phyloP scores from a whole-genome alignment of 2,888 invertebrate species.

The Laspeyria flexula region DNA sequence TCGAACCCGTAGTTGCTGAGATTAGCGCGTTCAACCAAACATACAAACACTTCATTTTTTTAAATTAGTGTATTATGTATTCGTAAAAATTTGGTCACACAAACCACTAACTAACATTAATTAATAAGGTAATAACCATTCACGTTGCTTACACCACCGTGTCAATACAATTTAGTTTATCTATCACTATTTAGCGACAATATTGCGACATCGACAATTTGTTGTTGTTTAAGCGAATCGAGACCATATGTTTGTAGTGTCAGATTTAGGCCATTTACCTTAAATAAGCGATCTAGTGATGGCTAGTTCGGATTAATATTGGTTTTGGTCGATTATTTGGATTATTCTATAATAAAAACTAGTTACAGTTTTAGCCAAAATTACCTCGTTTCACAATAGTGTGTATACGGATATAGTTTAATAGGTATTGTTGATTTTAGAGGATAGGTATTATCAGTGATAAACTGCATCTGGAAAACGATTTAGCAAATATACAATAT shows the following conservation, averaged over 20 bases:
- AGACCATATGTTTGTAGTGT: conserved; percentile 34
- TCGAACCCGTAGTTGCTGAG: too few species aligned
- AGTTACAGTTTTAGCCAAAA: too few species aligned
- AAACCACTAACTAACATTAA: not conserved
- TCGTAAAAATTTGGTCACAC: too few species aligned
- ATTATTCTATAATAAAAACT: not conserved
- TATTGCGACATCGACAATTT: conserved; percentile 42
- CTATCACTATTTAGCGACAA: conserved; percentile 41
- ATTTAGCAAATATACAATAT: too few species aligned
- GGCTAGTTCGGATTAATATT: not conserved
- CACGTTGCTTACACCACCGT: conserved; percentile 21
- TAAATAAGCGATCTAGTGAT: conserved; percentile 21
- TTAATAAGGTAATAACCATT: not conserved
- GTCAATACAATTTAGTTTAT: conserved; percentile 45
- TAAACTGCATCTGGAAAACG: too few species aligned
- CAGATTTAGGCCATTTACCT: conserved; percentile 28
- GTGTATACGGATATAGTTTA: too few species aligned
- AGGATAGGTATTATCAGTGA: too few species aligned
- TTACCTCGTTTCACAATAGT: too few species aligned
- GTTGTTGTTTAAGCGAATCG: conserved; percentile 35
- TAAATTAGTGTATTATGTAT: too few species aligned
- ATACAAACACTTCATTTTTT: too few species aligned
- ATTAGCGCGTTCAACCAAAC: too few species aligned
- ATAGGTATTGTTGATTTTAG: too few species aligned
- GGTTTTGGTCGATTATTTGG: conserved; percentile 17